Percentiles rank a stretch among this genome's conserved stretches.
phyloP scores from a whole-genome alignment of 2,113 vertebrate genomes.

The Holacanthus passer region DNA sequence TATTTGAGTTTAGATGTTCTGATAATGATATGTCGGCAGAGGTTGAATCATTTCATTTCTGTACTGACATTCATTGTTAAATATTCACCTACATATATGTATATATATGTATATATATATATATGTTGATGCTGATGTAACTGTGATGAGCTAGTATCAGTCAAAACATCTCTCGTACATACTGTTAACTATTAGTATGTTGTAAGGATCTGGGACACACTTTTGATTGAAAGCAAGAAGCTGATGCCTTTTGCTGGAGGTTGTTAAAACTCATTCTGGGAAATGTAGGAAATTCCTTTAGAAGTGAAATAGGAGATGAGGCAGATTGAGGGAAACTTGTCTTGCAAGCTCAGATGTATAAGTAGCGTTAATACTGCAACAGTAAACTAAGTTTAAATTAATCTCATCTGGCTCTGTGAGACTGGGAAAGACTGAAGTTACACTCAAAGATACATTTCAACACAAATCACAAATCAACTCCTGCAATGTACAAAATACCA shows the following conservation, averaged over 20 bases:
- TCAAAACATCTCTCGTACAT: not conserved
- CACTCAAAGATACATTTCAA: not conserved
- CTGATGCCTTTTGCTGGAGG: not conserved
- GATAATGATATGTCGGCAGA: too few species aligned
- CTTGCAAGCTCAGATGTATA: not conserved
- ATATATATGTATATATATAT: too few species aligned
- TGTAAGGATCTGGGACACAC: constrained; percentile 3
- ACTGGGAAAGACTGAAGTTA: not conserved
- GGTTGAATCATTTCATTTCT: not conserved
- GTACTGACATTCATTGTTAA: not conserved
- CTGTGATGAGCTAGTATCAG: not conserved
- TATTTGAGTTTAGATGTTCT: too few species aligned
- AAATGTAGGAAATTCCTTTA: not conserved
- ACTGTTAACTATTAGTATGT: not conserved
- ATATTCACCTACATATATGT: too few species aligned
- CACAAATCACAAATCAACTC: not conserved
- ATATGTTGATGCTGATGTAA: not conserved
- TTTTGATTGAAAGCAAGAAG: not conserved
- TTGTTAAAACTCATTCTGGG: not conserved
- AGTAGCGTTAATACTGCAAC: not conserved
- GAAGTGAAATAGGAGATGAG: not conserved
- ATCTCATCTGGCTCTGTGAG: not conserved
- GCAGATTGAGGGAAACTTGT: not conserved
- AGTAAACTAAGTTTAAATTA: not conserved
- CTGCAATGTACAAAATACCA: not conserved